phyloP scores from a whole-genome alignment of 2,888 invertebrate genomes.

The Eristalinus sepulchralis region DNA sequence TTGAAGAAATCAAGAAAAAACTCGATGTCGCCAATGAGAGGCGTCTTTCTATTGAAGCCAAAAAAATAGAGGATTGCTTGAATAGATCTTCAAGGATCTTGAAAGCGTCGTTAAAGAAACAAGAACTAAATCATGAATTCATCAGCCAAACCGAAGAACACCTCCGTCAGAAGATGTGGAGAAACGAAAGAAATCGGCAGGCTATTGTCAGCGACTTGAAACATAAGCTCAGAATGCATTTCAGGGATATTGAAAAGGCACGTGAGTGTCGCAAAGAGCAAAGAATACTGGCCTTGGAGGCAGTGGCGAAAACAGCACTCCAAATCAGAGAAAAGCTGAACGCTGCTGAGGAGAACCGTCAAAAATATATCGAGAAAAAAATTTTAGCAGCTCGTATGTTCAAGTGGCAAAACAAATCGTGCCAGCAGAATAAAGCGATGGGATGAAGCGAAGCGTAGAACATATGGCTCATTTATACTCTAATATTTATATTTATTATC shows the following conservation, averaged over 20 bases:
- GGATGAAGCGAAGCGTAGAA: neutral
- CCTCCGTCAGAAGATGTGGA: neutral
- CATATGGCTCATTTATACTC: neutral
- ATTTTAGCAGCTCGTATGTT: neutral
- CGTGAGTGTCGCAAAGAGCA: neutral
- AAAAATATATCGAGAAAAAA: neutral
- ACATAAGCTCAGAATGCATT: neutral
- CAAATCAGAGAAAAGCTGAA: neutral
- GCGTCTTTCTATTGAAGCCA: neutral
- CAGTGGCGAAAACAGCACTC: neutral
- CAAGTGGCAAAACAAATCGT: neutral
- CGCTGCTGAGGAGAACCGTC: neutral
- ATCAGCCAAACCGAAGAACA: neutral
- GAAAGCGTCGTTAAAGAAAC: neutral
- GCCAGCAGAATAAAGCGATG: neutral
- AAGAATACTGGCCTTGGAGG: neutral
- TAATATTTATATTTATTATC: neutral
- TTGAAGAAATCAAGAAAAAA: neutral
- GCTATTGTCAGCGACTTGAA: neutral
- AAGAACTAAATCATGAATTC: neutral
- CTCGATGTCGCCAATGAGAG: neutral
- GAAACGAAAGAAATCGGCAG: neutral
- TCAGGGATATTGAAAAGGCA: neutral
- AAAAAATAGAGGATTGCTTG: neutral
- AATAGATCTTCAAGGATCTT: neutral